Base-by-base conservation (phyloP, 2,888 invertebrate species). In the Drosophila austrosaltans region DNA sequence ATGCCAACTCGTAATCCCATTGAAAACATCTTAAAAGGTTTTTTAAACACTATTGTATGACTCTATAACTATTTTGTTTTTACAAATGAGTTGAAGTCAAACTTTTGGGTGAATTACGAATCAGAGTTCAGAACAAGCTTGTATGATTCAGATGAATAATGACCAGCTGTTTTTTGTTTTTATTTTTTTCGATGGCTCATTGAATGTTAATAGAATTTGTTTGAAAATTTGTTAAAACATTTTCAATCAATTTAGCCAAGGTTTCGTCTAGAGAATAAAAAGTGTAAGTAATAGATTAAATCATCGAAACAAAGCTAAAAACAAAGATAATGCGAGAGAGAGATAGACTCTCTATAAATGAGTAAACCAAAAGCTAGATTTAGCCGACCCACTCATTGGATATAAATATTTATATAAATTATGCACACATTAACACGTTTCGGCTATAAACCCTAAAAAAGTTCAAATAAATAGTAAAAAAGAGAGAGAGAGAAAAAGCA, bases 371-470 rank as follows among this genome's bases (percentile, higher is more conserved):
- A 54, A 44, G 42, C 59, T 64, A 72, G 22, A 72, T 72, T 32
- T 54, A 44, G 54, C 32, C 71, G 65, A 66, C 73, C 73, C 60
- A 57, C 40, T 58, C 61, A 66, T 66, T 66, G 57, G 36, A 22
- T 73, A 58, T 58, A 48, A 65, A 56, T 53, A 58, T 40, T 72
- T 67, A 72, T 72, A 71, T 56, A 44, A 53, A 61, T 57, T 74
- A 64, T 53, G 61, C 75, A 62, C 12, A 20, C 42, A 63, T 58
- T 58, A 75, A 58, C 75, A 74, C 74, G 74, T 75, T 69, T 74
- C 25, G 40, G 61, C 69, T 54, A 75, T 74, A 75, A 74, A 56
- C 69, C 39, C 60, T 58, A 48, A 48, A 74, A 61, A 48, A 7
- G 16, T 7, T n/a, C 30, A 39, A 20, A 40, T 42, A 44, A 44